Evolutionary conservation across 1,140 invertebrate genomes (phyloP), one percentile per base, ranked within the genome.

Genomic region (Ctenoplectra terminalis): DNA sequence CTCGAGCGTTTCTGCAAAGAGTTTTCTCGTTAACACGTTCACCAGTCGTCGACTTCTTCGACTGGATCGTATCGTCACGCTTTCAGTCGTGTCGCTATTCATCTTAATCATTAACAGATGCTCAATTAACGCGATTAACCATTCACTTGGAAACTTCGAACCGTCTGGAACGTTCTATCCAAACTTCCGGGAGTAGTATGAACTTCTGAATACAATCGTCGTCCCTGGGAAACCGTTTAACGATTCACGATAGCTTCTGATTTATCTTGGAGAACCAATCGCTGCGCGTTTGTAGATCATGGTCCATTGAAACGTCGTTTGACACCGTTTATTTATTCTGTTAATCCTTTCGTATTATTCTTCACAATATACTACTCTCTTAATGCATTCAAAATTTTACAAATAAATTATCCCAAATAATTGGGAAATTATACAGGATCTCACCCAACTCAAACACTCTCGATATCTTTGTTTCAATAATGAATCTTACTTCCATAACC

Each of bases 121-220:
- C 9, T n/a, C 52, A 40, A 52, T 78, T 58, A 70, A 70, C 52
- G 54, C 31, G 54, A 29, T 71, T 50, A 71, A 61, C 54, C 17
- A 54, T 67, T 63, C 58, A 15, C 31, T 63, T 17, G 48, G 13
- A 31, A 76, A 77, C 63, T 69, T 69, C 2, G 26, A 29, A 7
- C 20, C 6, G 7, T 54, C 61, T 29, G 1, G 17, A 63, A 63
- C n/a, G 7, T 63, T 11, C 34, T 3, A 26, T 2, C 1, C 1
- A 34, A 69, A 46, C 29, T 54, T 56, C 26, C 17, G 2, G 3
- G 1, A 17, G 9, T 23, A 23, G 43, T 26, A 6, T 1, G 17
- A 69, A 67, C 26, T 77, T 31, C 20, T 54, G 20, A 23, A 43
- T 37, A 73, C 71, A 46, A 73, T 60, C 71, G 26, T 15, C 20